phyloP scores from a whole-genome alignment of 1,140 invertebrate genomes.

The Micrasema minimum region DNA sequence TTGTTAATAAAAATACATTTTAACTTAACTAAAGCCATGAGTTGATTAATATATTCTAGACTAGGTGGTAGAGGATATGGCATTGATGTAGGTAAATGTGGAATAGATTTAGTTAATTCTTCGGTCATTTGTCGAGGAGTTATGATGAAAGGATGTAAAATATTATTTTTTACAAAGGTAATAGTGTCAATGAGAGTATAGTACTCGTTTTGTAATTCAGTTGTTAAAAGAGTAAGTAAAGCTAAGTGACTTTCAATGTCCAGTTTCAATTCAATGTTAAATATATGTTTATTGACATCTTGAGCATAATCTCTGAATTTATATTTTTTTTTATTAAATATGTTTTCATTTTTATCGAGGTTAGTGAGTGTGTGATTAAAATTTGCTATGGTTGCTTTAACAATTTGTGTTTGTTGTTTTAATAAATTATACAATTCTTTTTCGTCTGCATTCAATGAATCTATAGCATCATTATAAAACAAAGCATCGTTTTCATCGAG shows the following conservation, averaged over 20 bases:
- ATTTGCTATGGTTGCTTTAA: too few relatives aligned
- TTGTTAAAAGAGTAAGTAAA: background rate
- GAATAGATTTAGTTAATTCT: constrained; percentile 2
- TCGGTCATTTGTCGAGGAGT: background rate
- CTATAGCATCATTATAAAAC: too few relatives aligned
- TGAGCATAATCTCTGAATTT: background rate
- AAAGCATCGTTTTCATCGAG: too few relatives aligned
- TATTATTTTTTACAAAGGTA: background rate
- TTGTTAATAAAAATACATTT: constrained; percentile 7
- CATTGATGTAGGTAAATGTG: background rate
- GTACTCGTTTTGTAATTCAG: constrained; percentile 4
- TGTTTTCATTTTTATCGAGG: background rate
- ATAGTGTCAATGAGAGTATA: constrained; percentile 2
- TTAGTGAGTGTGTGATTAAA: too few relatives aligned
- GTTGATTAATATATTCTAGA: constrained; percentile 5
- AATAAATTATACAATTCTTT: too few relatives aligned
- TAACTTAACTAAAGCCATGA: background rate
- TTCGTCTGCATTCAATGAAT: too few relatives aligned
- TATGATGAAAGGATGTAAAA: constrained; percentile 6
- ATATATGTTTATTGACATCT: constrained; percentile 1
- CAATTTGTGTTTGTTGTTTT: too few relatives aligned
- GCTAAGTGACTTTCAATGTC: constrained; percentile 3
- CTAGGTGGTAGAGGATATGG: background rate
- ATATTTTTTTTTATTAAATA: background rate
- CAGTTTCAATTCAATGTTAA: background rate